Conservation (phyloP, 1,140 invertebrate species). For the Nephotettix cincticeps region DNA sequence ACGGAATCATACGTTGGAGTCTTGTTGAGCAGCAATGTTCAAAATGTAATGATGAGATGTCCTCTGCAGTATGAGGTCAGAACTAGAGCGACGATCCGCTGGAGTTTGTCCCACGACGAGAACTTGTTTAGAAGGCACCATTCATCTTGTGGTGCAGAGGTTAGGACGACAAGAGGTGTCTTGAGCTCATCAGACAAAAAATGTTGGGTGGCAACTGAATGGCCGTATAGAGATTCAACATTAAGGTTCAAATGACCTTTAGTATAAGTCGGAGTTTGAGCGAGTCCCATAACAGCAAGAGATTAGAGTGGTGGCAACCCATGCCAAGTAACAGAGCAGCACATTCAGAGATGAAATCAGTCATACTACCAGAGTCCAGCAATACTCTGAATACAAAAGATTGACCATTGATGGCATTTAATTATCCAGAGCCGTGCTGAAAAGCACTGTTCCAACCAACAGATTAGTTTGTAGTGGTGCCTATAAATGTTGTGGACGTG, state of each 20-base stretch:
- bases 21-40: not conserved
- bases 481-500: no score
- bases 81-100: no score
- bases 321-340: not conserved
- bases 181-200: no score
- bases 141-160: no score
- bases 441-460: not conserved
- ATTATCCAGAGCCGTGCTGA: not conserved
- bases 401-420: not conserved
- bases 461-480: no score
- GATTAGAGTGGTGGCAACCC: not conserved
- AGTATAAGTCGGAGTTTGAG: not conserved
- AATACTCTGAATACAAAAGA: not conserved
- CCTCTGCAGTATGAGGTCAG: no score
- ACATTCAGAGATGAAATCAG: not conserved
- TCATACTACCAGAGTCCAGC: not conserved
- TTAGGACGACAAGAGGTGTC: no score
- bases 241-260: not conserved
- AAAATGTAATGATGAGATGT: no score
- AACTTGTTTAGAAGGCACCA: no score
- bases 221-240: not conserved
- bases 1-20: constrained; percentile 35
- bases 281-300: not conserved
- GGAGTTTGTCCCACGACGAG: no score
- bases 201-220: not conserved